Evolutionary conservation across 1,140 invertebrate genomes (phyloP).

Genomic region (Habropoda laboriosa): DNA sequence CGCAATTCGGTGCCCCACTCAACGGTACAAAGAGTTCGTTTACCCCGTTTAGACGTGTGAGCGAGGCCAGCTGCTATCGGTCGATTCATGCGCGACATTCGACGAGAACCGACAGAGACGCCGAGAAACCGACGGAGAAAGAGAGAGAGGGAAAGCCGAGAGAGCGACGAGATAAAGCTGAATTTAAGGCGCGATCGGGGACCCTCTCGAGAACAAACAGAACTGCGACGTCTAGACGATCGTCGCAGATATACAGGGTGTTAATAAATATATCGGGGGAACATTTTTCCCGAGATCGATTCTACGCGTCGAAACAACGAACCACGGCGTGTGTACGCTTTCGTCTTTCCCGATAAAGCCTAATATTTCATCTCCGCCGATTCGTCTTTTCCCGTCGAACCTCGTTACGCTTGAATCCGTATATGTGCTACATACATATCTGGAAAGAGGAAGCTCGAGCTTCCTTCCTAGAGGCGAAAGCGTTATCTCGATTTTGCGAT

Average conservation of each 20-base stretch:
- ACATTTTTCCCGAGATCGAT: slow-evolving; percentile 26
- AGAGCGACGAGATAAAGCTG: slow-evolving; percentile 61
- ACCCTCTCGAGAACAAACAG: slow-evolving; percentile 53
- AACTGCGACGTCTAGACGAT: slow-evolving; percentile 60
- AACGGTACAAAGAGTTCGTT: slow-evolving; percentile 68
- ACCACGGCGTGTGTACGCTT: background rate
- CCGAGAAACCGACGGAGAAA: slow-evolving; percentile 1
- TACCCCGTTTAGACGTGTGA: slow-evolving; percentile 68
- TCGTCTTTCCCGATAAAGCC: background rate
- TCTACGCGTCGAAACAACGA: slow-evolving; percentile 1
- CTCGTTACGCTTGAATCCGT: no score
- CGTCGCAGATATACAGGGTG: slow-evolving; percentile 45
- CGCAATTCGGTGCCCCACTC: slow-evolving; percentile 67
- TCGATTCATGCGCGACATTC: slow-evolving; percentile 75
- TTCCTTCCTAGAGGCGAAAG: background rate
- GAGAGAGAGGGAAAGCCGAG: slow-evolving; percentile 2
- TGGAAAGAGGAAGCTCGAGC: background rate
- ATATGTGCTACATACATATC: no score
- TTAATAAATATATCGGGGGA: slow-evolving; percentile 39
- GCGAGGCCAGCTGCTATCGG: slow-evolving; percentile 76
- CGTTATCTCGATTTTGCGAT: slow-evolving; percentile 1
- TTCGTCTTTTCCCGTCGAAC: background rate
- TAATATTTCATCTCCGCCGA: no score
- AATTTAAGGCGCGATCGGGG: slow-evolving; percentile 63
- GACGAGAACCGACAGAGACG: slow-evolving; percentile 58